Percentiles rank a stretch among this genome's conserved stretches.
Conservation (phyloP, 2,113 vertebrate genomes). For the Cinclus mexicanus region DNA sequence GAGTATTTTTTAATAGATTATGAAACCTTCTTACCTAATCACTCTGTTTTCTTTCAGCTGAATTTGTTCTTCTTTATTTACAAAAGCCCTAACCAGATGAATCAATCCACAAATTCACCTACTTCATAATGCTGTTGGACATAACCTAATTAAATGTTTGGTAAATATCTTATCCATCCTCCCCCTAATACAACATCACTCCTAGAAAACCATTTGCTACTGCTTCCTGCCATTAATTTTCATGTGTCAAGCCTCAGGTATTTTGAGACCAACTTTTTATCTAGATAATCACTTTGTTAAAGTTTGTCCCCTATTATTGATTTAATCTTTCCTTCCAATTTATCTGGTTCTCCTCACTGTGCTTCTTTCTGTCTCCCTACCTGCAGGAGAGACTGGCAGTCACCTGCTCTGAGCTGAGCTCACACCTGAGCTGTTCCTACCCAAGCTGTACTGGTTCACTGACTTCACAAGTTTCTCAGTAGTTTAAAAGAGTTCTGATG, state of each 20-base stretch:
- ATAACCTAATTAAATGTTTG: neutral
- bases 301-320: neutral
- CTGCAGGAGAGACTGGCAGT: neutral
- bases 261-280: neutral
- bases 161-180: constrained; percentile 7
- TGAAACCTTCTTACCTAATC: neutral
- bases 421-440: neutral
- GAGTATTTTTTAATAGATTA: neutral
- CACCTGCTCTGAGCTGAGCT: neutral
- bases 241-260: neutral
- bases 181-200: neutral
- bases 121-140: neutral
- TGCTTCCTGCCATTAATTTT: constrained; percentile 2
- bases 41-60: neutral
- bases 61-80: neutral
- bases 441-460: neutral
- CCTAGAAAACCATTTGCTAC: neutral
- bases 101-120: neutral
- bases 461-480: neutral
- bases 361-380: neutral
- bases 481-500: neutral
- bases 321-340: neutral
- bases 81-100: neutral
- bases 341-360: neutral
- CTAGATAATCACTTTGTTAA: neutral